phyloP scores from a whole-genome alignment of 1,140 invertebrate species.

The Diprion similis region DNA sequence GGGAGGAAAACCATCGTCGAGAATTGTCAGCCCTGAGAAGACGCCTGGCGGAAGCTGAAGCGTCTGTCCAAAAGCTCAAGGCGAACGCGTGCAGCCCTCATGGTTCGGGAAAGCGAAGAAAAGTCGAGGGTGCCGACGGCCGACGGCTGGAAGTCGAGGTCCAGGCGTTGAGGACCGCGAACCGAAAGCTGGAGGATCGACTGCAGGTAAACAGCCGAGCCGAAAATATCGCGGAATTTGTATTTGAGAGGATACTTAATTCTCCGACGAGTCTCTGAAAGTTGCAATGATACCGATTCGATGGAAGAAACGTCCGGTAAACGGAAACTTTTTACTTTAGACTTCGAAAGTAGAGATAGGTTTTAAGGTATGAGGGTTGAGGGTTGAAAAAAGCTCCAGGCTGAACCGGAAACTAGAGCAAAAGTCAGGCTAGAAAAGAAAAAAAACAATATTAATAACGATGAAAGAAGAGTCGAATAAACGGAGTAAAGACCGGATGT shows the following conservation, averaged over 20 bases:
- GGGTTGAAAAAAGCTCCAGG: no score
- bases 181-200: constrained; percentile 47
- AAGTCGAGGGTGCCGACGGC: constrained; percentile 19
- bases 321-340: constrained; percentile 11
- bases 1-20: constrained; percentile 44
- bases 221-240: background rate
- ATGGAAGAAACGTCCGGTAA: background rate
- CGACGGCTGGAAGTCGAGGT: constrained; percentile 42
- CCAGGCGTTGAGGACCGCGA: constrained; percentile 38
- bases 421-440: no score
- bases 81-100: constrained; percentile 32
- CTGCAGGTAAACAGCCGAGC: constrained; percentile 37
- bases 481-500: no score
- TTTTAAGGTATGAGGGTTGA: no score
- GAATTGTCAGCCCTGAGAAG: constrained; percentile 44
- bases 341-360: background rate
- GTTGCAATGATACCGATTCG: background rate
- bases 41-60: constrained; percentile 44
- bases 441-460: no score
- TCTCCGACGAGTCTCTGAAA: background rate
- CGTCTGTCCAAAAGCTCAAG: constrained; percentile 43
- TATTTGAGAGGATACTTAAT: background rate
- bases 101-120: constrained; percentile 33
- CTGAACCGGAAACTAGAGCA: no score
- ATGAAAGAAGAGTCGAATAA: no score